phyloP scores from a whole-genome alignment of 2,113 vertebrate species.

The Atherinomorus stipes region DNA sequence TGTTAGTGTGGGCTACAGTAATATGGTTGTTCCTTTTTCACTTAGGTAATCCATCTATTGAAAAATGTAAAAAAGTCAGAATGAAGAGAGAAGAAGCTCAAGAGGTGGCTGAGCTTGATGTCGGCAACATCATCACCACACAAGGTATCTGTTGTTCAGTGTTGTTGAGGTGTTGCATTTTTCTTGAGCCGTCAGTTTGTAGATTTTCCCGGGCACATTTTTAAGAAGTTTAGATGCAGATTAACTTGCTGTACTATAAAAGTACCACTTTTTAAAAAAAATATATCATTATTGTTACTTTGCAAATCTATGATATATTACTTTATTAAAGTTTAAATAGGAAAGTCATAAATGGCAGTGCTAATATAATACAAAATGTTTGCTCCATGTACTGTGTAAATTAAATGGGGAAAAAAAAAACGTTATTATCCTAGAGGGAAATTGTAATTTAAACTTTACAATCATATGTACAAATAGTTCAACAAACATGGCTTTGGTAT shows the following conservation, averaged over 20 bases:
- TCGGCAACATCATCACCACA: constrained; percentile 86
- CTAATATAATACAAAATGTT: too few species aligned
- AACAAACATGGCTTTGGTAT: too few species aligned
- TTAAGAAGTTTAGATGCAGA: background rate
- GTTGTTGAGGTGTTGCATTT: background rate
- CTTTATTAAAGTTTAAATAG: too few species aligned
- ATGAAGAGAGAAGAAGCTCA: constrained; percentile 84
- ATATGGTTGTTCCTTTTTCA: background rate
- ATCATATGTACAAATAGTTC: too few species aligned
- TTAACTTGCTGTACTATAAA: background rate
- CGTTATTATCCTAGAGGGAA: too few species aligned
- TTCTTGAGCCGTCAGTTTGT: background rate
- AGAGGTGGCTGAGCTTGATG: constrained; percentile 88
- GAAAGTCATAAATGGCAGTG: too few species aligned
- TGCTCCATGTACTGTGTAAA: too few species aligned
- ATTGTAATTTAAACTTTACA: too few species aligned
- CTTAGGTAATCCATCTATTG: constrained; percentile 85
- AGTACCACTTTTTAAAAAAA: too few species aligned
- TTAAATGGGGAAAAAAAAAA: too few species aligned
- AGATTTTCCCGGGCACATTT: background rate
- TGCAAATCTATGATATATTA: too few species aligned
- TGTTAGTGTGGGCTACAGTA: background rate
- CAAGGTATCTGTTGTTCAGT: constrained; percentile 75
- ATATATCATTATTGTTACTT: too few species aligned
- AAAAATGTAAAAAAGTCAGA: constrained; percentile 86